Base-by-base conservation (phyloP, 2,797 vertebrate species). In the Tiaroga cobitis region DNA sequence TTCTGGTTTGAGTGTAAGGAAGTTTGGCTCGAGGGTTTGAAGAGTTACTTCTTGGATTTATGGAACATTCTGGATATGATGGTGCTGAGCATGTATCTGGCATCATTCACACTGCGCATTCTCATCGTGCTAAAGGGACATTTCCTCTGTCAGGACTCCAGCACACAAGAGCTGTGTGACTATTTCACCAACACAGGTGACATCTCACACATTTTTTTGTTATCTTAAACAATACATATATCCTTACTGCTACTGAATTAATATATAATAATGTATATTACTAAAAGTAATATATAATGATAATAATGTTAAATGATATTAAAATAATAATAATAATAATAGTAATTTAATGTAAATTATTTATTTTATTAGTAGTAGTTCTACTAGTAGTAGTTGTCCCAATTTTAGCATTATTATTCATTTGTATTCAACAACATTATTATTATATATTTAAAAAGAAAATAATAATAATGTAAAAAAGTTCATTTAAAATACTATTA, bases 1-100 rank as follows among this genome's bases (percentile, higher is more conserved):
- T 96, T 97, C 88, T 97, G 97, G 97, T 96, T 96, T 1, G 97
- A 97, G 91, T 97, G 96, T 87, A 97, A 97, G 88, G 97, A 97
- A 87, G 96, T 97, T 79, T 98, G 97, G 96, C 96, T 97, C 0
- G 96, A 97, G 79, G 97, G 97, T 8, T 88, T 97, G 89, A 92
- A 93, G 21, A 96, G 95, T 77, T 97, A 97, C 90, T 95, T 97
- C 81, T 89, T 96, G 86, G 96, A 97, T 92, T 96, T 96, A 96
- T 97, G 97, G 97, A 97, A 97, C 92, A 96, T 96, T 89, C 86
- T 97, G 92, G 97, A 97, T 81, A 85, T 97, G 88, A 96, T 97
- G 93, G 96, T 96, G 87, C 95, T 98, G 91, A 97, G 96, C 90
- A 96, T 97, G 96, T 97, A 97, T 90, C 91, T 97, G 92, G 96